A percentile compares a stretch with the other conserved stretches of the same genome.
Evolutionary conservation across 2,888 invertebrate genomes (phyloP).

Genomic region (Euclidia mi): DNA sequence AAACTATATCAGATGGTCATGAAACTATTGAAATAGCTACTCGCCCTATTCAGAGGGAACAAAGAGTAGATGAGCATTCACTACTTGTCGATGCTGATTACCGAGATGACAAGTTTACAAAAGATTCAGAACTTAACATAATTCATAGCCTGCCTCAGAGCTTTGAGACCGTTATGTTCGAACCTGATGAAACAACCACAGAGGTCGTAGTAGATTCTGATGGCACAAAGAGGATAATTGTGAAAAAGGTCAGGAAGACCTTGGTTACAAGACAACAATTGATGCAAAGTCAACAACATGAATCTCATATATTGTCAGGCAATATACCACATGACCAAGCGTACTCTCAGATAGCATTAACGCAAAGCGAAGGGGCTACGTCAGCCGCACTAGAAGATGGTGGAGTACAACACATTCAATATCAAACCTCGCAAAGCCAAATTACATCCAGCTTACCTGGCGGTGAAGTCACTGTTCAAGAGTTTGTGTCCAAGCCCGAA

Average conservation of each 20-base stretch:
- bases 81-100: constrained; percentile 94
- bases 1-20: constrained; percentile 91
- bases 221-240: constrained; percentile 94
- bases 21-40: constrained; percentile 94
- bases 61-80: constrained; percentile 89
- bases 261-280: constrained; percentile 92
- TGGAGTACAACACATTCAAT: constrained; percentile 90
- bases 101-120: constrained; percentile 85
- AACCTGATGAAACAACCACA: constrained; percentile 95
- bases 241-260: constrained; percentile 93
- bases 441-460: constrained; percentile 91
- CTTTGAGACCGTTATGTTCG: constrained; percentile 95
- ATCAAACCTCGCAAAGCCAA: constrained; percentile 91
- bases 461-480: constrained; percentile 91
- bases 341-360: constrained; percentile 92
- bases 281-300: constrained; percentile 91
- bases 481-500: constrained; percentile 91
- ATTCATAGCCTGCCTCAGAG: constrained; percentile 93
- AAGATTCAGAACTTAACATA: constrained; percentile 92
- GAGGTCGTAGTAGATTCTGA: constrained; percentile 95
- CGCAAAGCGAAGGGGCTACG: constrained; percentile 91
- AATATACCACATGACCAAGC: constrained; percentile 91
- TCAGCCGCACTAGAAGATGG: constrained; percentile 91
- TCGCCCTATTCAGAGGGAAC: constrained; percentile 87
- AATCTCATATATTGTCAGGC: constrained; percentile 88